Evolutionary conservation across 1,140 invertebrate species (phyloP), one percentile per base, ranked within the genome.

Genomic region (Phocides pigmalion): DNA sequence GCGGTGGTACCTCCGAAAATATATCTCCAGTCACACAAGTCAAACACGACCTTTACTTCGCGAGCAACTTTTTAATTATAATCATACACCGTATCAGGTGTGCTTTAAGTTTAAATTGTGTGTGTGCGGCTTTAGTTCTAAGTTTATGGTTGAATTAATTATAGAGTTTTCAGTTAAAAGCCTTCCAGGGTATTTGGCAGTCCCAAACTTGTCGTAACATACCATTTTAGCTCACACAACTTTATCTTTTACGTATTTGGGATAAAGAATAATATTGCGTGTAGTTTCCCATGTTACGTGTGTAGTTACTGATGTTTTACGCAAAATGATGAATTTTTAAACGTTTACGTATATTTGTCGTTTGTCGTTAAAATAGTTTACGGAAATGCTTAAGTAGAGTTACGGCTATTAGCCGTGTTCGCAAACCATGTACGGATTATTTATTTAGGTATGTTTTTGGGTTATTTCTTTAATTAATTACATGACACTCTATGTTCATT

Each of bases 91-190:
- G 54, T 58, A 58, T 58, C 54, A 58, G 54, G 54, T 58, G 54
- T 25, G 41, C 54, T 46, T 56, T 46, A 46, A 58, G 54, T 58
- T 58, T 58, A 58, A 58, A 58, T 58, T 58, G 54, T 58, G 54
- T 58, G 54, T 58, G 25, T 46, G 54, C 54, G 54, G 54, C 54
- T 58, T 58, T 58, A 58, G 54, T 58, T 58, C 25, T 44, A 58
- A 44, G 54, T 58, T 58, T 58, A 58, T 58, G 54, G 54, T 58
- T 58, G 54, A 58, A 58, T 58, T 58, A 58, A 58, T 58, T 58
- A 58, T 58, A 58, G 53, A 56, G 54, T 58, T 58, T 58, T 58
- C 54, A 58, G 41, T 46, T 46, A 46, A 46, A 58, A 58, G 54
- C 54, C 54, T 58, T 28, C 19, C 22, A 58, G 41, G 54, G 54